A percentile compares a stretch with the other conserved stretches of the same genome.
Evolutionary conservation across 2,797 vertebrate species (phyloP).

Genomic region (Xiphophorus birchmanni): DNA sequence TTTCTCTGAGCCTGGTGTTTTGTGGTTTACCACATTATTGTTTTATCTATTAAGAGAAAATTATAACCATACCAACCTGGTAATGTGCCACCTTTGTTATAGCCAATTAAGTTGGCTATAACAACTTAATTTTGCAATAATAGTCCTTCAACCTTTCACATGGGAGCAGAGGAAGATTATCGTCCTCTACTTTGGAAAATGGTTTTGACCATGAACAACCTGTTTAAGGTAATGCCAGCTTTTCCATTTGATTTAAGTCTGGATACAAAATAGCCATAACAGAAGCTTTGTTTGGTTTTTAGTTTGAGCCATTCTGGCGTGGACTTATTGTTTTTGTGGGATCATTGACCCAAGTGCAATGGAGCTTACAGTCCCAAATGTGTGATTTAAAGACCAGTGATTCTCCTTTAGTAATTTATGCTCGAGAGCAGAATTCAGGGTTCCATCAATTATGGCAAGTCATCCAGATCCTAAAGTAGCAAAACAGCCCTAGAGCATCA

Average conservation of each 20-base stretch:
- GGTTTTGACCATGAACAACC: neutral
- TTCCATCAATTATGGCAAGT: no score
- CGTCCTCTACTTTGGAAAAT: neutral
- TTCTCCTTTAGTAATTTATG: no score
- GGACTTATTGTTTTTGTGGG: neutral
- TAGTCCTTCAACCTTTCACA: neutral
- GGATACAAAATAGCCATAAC: neutral
- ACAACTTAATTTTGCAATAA: neutral
- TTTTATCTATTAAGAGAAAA: neutral
- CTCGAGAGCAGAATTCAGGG: no score
- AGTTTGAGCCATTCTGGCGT: neutral
- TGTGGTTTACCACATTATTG: neutral
- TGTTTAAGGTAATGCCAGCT: neutral
- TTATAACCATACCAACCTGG: neutral
- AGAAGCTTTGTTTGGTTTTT: neutral
- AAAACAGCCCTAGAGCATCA: no score
- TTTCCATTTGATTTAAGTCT: neutral
- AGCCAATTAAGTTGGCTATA: neutral
- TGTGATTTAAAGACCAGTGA: no score
- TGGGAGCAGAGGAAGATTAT: neutral
- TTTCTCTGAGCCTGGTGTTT: neutral
- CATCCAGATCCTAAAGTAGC: no score
- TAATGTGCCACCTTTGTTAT: neutral
- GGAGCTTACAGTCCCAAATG: no score
- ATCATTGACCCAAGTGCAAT: neutral